Conservation (phyloP, 2,888 invertebrate species). For the Pterostichus niger region DNA sequence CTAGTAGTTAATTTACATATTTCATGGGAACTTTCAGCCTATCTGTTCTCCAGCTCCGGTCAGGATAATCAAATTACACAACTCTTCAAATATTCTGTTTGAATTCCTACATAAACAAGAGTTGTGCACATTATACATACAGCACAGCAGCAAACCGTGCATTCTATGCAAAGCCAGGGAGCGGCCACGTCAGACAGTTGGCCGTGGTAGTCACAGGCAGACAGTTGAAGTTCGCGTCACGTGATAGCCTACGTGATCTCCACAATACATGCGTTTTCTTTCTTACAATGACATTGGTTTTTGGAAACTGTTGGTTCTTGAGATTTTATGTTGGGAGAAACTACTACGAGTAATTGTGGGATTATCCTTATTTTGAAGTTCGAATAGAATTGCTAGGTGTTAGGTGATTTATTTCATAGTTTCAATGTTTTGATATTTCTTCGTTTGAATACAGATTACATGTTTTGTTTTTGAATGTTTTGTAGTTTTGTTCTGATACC, state of each 20-base stretch:
- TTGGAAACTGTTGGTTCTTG: background rate
- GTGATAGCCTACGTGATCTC: conserved; percentile 27
- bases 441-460: conserved; percentile 20
- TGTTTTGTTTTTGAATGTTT: background rate
- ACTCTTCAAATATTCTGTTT: conserved; percentile 58
- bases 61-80: conserved; percentile 53
- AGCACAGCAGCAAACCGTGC: background rate
- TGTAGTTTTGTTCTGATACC: background rate
- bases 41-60: conserved; percentile 15
- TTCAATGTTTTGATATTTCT: conserved; percentile 22
- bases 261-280: conserved; percentile 22
- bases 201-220: background rate
- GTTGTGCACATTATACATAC: conserved; percentile 6
- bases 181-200: background rate
- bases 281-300: conserved; percentile 12
- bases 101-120: conserved; percentile 47
- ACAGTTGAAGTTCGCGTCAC: conserved; percentile 31
- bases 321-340: conserved; percentile 7
- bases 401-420: conserved; percentile 26
- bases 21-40: conserved; percentile 50
- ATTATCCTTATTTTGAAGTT: background rate
- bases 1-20: conserved; percentile 46
- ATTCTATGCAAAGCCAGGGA: conserved; percentile 24
- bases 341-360: conserved; percentile 9
- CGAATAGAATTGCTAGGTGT: conserved; percentile 22